Evolutionary conservation across 2,797 vertebrate species (phyloP), one percentile per base, ranked within the genome.

Genomic region (Melanotaenia parkinsoni): DNA sequence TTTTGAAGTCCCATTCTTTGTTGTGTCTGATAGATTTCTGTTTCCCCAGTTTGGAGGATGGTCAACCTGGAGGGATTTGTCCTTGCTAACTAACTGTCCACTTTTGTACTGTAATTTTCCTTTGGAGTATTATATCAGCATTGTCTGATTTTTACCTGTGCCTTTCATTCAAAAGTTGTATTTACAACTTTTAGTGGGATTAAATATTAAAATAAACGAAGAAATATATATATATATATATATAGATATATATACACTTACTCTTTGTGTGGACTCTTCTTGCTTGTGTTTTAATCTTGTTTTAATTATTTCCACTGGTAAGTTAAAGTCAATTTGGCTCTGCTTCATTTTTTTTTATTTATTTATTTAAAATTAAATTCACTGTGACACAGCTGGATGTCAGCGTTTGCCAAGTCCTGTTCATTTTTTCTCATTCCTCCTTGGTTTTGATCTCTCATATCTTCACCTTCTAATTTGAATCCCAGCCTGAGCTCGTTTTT

Each of bases 81-180:
- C 95, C 92, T 95, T 97, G 96, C 93, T 96, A 94, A 95, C 93
- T 89, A 94, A 94, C 95, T 96, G 96, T 98, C 93, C 78, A 91
- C 92, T 95, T 98, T 98, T 98, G 96, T 99, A 97, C 95, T 97
- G 96, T 98, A 96, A 91, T 94, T 90, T 91, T 90, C 94, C 85
- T 90, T 91, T 94, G 88, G 92, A 95, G 94, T 97, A 96, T 96
- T 96, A 94, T 96, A 97, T 97, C 96, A 96, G 94, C 96, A 85
- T 92, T 95, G 97, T 99, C 95, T 98, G 96, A 97, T 96, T 97
- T 97, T 73, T 92, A 97, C 96, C 97, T 98, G 98, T 98, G 97
- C 96, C 96, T 97, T 96, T 96, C 94, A 96, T 95, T 95, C 91
- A 94, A 95, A 97, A 96, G 97, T 98, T 97, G 96, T 97, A 96